A percentile compares a stretch with the other conserved stretches of the same genome.
phyloP scores from a whole-genome alignment of 2,888 invertebrate genomes.

The Cinara cedri region DNA sequence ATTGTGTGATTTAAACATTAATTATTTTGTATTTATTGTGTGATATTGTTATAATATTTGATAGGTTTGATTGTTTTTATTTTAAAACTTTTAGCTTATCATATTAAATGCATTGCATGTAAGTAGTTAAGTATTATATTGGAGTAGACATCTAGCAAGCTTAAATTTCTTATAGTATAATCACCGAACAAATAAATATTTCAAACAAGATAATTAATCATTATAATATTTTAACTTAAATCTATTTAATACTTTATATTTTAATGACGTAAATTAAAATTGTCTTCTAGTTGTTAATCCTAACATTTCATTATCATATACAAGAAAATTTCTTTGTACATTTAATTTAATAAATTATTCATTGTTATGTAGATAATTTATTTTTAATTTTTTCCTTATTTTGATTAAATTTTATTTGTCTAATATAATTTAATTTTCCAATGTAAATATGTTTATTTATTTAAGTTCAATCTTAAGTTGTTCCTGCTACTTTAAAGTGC shows the following conservation, averaged over 20 bases:
- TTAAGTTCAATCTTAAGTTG: constrained; percentile 12
- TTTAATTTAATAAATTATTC: too few relatives aligned
- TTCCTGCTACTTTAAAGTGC: constrained; percentile 49
- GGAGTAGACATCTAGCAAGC: background rate
- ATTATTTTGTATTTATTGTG: constrained; percentile 16
- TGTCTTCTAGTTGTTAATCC: constrained; percentile 2
- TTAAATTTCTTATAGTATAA: background rate
- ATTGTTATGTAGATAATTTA: constrained; percentile 18
- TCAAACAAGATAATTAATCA: background rate
- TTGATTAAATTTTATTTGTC: constrained; percentile 4
- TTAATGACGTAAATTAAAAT: background rate
- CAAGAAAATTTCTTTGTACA: constrained; percentile 19
- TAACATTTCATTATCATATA: constrained; percentile 1
- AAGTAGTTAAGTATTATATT: background rate
- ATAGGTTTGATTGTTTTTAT: constrained; percentile 2
- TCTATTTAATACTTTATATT: background rate
- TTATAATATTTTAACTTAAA: background rate
- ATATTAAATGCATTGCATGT: background rate
- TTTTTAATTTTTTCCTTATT: background rate
- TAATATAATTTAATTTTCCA: background rate
- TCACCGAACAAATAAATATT: constrained; percentile 18
- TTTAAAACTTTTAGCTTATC: background rate
- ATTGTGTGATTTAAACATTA: constrained; percentile 44
- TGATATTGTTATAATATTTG: constrained; percentile 35
- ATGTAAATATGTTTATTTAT: constrained; percentile 30